Percentiles rank a stretch among this genome's conserved stretches.
Conservation (phyloP, 2,888 invertebrate genomes). For the Hirudinaria manillensis region DNA sequence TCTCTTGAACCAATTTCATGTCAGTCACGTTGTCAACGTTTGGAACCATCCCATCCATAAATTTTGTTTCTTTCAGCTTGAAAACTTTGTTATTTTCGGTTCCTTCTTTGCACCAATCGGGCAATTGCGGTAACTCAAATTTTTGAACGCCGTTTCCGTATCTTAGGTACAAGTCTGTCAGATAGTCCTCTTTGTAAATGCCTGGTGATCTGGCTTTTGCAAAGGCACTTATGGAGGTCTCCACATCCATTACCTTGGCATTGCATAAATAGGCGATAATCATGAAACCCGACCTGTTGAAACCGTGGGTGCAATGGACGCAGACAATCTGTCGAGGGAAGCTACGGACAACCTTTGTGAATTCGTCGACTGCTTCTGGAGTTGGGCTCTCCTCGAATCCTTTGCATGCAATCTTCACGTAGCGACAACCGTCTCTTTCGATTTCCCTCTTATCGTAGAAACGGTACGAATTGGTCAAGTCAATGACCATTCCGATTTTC, state of each 20-base stretch:
- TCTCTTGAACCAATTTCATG: conserved; percentile 60
- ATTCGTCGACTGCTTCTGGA: not conserved
- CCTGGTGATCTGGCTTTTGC: conserved; percentile 72
- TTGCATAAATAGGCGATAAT: conserved; percentile 86
- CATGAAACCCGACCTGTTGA: conserved; percentile 93
- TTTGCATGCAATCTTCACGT: conserved; percentile 79
- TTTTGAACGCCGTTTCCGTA: conserved; percentile 69
- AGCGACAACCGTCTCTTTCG: conserved; percentile 70
- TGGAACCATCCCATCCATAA: conserved; percentile 75
- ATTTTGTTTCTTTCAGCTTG: conserved; percentile 52
- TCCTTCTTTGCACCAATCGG: conserved; percentile 73
- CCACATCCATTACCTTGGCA: conserved; percentile 75
- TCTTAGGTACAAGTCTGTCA: conserved; percentile 74
- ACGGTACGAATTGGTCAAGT: conserved; percentile 86
- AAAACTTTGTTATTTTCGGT: conserved; percentile 59
- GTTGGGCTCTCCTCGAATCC: conserved; percentile 57
- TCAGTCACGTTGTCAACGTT: conserved; percentile 70
- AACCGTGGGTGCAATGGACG: conserved; percentile 95
- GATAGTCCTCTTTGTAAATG: conserved; percentile 93
- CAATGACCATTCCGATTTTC: conserved; percentile 88
- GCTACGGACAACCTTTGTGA: not conserved
- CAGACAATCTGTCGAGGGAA: conserved; percentile 42
- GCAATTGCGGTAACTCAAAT: conserved; percentile 69
- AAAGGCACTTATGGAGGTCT: conserved; percentile 60
- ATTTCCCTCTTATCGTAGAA: conserved; percentile 77